phyloP scores from a whole-genome alignment of 2,888 invertebrate species.

The Rotaria socialis region DNA sequence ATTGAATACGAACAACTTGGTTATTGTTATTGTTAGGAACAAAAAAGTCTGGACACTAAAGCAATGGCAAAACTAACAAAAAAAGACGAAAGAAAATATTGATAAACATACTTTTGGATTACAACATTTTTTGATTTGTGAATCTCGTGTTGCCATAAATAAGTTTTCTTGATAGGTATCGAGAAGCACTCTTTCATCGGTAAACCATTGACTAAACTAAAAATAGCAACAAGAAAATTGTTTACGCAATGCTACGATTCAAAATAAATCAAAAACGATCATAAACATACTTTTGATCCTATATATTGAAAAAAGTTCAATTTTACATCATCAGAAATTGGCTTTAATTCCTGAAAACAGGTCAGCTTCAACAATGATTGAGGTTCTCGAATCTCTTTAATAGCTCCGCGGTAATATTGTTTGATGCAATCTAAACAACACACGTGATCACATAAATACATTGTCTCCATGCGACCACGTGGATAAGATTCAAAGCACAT shows the following conservation, averaged over 20 bases:
- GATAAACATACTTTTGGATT: background rate
- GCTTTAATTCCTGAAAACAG: background rate
- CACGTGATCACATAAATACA: background rate
- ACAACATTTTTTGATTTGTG: background rate
- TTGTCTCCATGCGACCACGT: background rate
- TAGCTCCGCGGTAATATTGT: background rate
- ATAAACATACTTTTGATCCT: background rate
- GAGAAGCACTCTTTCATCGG: background rate
- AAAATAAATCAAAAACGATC: background rate
- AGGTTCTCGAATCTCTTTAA: background rate
- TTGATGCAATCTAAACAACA: background rate
- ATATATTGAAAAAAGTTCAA: background rate
- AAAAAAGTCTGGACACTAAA: background rate
- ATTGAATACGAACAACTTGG: background rate
- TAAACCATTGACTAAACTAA: background rate
- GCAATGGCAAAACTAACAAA: background rate
- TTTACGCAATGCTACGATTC: no score
- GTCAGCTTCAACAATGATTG: background rate
- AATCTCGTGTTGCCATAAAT: background rate
- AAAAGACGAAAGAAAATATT: background rate
- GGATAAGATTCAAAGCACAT: background rate
- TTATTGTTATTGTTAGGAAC: background rate
- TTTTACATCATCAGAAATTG: background rate
- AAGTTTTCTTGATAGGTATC: background rate
- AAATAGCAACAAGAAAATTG: background rate